Evolutionary conservation across 2,797 vertebrate species (phyloP), one percentile per base, ranked within the genome.

Genomic region (Zalophus californianus): DNA sequence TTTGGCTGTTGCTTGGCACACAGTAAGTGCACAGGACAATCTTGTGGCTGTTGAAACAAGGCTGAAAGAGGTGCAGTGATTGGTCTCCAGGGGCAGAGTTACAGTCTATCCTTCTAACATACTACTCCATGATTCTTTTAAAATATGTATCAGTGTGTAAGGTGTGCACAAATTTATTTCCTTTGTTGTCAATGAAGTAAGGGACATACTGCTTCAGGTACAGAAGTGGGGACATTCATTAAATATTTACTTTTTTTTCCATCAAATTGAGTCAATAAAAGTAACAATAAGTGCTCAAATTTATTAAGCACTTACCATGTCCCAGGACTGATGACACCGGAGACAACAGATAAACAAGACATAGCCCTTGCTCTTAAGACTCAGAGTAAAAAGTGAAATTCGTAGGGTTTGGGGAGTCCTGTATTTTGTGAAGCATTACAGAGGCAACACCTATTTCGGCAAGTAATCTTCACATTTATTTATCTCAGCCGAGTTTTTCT

Each of bases 31-130:
- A 56, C 3, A 78, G n/a, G 64, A 41, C 8, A 29, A 62, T 79
- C 94, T 80, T 79, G 66, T 70, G 54, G 25, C 16, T 83, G 35
- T 92, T 80, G 44, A 92, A 87, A 91, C 56, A 62, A 95, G n/a
- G 41, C 35, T 25, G 48, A 56, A 54, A 94, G 89, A 82, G 32
- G 72, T 73, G 7, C 44, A 18, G 48, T 66, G 68, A 58, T 54
- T 62, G 64, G 54, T 12, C 72, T n/a, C 41, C 85, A 50, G n/a
- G n/a, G 38, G 6, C 32, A 56, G 72, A 89, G 32, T 79, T 84
- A 60, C 4, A 86, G 7, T 25, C 20, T 44, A 32, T 70, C 66
- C 14, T 86, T 86, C 87, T 83, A 70, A 86, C 11, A 58, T 44
- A 21, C 11, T 13, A 58, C 8, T 66, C 27, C 25, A 68, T 35